Conservation (phyloP, 2,797 vertebrate genomes). For the Sarcophilus harrisii region DNA sequence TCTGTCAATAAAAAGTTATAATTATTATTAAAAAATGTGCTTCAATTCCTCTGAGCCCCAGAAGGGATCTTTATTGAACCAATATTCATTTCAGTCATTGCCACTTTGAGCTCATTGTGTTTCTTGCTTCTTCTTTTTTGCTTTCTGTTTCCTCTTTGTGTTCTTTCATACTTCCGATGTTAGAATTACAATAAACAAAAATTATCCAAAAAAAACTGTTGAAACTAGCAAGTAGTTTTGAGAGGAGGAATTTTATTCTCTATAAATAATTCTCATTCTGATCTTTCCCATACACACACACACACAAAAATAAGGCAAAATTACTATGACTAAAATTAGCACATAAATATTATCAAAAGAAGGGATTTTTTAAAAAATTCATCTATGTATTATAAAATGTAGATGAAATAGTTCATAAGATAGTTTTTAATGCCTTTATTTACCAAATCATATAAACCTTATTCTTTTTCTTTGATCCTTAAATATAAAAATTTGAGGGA, state of each 20-base stretch:
- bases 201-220: neutral
- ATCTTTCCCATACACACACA: neutral
- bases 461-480: neutral
- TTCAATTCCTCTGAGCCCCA: neutral
- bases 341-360: neutral
- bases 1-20: too few relatives aligned
- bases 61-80: neutral
- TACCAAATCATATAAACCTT: neutral
- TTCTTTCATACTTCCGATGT: neutral
- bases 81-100: neutral
- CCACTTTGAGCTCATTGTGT: neutral
- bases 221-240: neutral
- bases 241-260: neutral
- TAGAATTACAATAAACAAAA: neutral
- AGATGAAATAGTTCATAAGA: slow-evolving; percentile 26
- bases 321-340: neutral
- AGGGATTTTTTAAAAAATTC: neutral
- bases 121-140: neutral
- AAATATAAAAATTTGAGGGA: slow-evolving; percentile 36
- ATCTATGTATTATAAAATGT: neutral
- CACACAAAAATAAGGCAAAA: neutral
- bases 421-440: neutral
- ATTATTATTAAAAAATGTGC: neutral
- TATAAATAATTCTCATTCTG: neutral
- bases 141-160: neutral